Evolutionary conservation across 2,797 vertebrate species (phyloP).

Genomic region (Melopsittacus undulatus): DNA sequence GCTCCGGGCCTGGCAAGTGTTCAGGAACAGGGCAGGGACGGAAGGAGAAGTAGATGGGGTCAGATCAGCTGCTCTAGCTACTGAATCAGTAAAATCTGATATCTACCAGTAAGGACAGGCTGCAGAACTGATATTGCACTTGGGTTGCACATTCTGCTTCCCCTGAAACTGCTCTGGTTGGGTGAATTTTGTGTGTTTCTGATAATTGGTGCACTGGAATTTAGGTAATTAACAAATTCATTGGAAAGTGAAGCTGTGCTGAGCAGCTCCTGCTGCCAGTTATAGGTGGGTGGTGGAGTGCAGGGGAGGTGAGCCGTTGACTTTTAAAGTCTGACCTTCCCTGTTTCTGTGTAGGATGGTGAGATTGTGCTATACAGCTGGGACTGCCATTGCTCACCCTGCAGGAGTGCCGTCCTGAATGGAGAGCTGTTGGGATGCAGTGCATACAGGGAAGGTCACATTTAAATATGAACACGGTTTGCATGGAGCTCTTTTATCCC

Average conservation of each 20-base stretch:
- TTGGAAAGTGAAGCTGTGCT: neutral
- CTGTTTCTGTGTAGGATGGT: neutral
- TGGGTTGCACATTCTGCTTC: neutral
- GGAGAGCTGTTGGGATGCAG: neutral
- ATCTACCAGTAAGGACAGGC: neutral
- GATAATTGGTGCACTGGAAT: neutral
- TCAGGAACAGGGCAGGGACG: neutral
- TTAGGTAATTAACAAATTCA: neutral
- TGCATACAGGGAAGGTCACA: neutral
- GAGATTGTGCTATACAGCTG: neutral
- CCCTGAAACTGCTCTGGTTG: rapidly evolving
- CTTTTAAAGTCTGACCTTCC: neutral
- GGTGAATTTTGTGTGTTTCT: neutral
- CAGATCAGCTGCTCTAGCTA: neutral
- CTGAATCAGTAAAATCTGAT: neutral
- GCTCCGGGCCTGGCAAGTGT: neutral
- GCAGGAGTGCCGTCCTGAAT: neutral
- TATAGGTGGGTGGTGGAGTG: neutral
- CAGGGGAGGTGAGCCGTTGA: neutral
- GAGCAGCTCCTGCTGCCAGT: neutral
- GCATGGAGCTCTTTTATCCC: neutral
- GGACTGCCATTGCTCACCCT: neutral
- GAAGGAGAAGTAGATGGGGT: neutral
- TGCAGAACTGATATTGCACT: neutral
- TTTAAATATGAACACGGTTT: neutral